Percentiles rank a stretch among this genome's conserved stretches.
phyloP scores from a whole-genome alignment of 2,113 vertebrate species.

The Triplophysa tibetana region DNA sequence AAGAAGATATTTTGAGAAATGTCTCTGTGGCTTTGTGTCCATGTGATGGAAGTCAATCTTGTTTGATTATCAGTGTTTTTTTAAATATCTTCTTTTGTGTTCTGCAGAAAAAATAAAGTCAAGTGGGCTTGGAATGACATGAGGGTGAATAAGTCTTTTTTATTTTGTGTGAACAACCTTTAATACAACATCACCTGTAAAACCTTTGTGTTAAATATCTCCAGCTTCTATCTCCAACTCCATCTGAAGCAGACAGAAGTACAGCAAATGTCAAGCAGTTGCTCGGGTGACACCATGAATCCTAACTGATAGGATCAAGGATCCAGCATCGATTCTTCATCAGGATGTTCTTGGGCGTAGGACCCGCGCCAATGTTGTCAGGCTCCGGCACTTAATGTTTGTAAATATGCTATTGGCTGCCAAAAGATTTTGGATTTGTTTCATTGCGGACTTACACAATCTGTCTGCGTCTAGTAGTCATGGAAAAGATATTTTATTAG shows the following conservation, averaged over 20 bases:
- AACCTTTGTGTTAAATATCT: not conserved
- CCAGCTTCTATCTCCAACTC: too few relatives aligned
- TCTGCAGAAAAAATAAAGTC: too few relatives aligned
- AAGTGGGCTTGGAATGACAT: too few relatives aligned
- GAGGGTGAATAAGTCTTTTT: too few relatives aligned
- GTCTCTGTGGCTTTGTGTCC: too few relatives aligned
- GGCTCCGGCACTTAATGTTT: not conserved
- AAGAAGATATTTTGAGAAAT: too few relatives aligned
- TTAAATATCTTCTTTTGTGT: too few relatives aligned
- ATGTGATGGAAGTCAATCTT: too few relatives aligned
- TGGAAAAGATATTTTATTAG: slow-evolving; percentile 3
- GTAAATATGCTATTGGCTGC: not conserved
- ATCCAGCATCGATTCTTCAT: not conserved
- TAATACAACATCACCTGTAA: too few relatives aligned
- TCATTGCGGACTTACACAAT: not conserved
- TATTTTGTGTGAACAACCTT: too few relatives aligned
- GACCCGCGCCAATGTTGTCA: not conserved
- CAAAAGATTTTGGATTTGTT: not conserved
- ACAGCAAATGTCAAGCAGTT: not conserved
- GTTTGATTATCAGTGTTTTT: too few relatives aligned
- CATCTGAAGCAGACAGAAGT: not conserved
- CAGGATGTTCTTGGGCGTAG: not conserved
- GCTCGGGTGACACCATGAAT: not conserved
- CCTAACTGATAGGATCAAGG: not conserved
- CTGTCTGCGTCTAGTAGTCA: not conserved